Conservation (phyloP, 92 coral and sea anemone species). For the Hydrozoanthus gracilis region DNA sequence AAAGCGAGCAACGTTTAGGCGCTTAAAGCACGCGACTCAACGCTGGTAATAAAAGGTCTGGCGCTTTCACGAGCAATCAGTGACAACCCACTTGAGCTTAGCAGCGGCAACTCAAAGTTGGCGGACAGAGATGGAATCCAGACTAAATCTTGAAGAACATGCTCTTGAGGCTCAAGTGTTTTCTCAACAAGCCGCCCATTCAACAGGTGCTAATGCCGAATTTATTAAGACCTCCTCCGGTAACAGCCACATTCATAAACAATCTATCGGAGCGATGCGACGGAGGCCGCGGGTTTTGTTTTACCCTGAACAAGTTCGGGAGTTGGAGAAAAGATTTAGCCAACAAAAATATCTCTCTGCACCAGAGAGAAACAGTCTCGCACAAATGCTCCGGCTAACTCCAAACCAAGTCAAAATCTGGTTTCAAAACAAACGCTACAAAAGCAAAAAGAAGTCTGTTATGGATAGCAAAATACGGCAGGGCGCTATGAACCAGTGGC, state of each 20-base stretch:
- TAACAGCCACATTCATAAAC: constrained; percentile 75
- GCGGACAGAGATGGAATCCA: constrained; percentile 7
- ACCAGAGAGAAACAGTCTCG: constrained; percentile 97
- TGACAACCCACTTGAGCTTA: constrained; percentile 64
- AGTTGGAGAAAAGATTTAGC: constrained; percentile 95
- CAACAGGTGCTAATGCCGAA: too few species aligned
- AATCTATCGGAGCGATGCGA: constrained; percentile 78
- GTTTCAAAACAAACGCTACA: constrained; percentile 99
- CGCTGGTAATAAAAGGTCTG: constrained; percentile 54
- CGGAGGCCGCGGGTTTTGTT: constrained; percentile 96
- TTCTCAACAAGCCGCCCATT: too few species aligned
- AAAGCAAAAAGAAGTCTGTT: constrained; percentile 93
- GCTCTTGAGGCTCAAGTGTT: constrained; percentile 82
- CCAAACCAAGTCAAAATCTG: constrained; percentile 99
- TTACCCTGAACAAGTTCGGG: constrained; percentile 98
- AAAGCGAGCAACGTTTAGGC: constrained; percentile 64
- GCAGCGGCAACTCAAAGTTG: background rate
- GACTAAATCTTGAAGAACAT: constrained; percentile 14
- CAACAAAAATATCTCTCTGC: constrained; percentile 99
- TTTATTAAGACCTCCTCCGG: too few species aligned
- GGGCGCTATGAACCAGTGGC: constrained; percentile 86
- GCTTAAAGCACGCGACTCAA: constrained; percentile 78
- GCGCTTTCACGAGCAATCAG: constrained; percentile 31
- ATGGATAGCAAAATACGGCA: constrained; percentile 92
- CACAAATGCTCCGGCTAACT: constrained; percentile 90